A percentile compares a stretch with the other conserved stretches of the same genome.
Conservation (phyloP, 2,113 vertebrate genomes). For the Suricata suricatta region DNA sequence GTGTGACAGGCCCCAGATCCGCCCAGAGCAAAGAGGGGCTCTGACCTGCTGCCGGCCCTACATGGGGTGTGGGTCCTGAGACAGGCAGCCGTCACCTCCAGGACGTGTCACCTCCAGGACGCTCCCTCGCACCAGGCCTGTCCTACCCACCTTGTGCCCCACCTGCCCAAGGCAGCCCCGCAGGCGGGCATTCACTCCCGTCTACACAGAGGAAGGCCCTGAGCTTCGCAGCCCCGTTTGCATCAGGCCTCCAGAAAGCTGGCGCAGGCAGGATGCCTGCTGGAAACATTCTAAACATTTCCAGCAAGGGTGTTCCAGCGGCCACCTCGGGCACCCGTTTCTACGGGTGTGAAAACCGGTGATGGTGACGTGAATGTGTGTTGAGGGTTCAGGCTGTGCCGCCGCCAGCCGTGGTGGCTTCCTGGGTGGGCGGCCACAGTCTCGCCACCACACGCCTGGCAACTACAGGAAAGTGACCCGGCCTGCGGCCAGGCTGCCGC, state of each 20-base stretch:
- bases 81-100: fast-evolving
- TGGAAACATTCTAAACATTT: not conserved
- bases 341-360: fast-evolving
- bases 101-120: not conserved
- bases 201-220: not conserved
- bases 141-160: not conserved
- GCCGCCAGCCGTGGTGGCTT: not conserved
- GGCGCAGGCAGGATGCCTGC: fast-evolving
- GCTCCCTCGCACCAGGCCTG: fast-evolving
- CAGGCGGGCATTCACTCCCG: too few species aligned
- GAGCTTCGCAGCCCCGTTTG: fast-evolving
- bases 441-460: fast-evolving
- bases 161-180: not conserved
- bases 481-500: not conserved
- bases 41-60: not conserved
- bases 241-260: not conserved
- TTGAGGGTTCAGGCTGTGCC: not conserved
- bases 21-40: fast-evolving
- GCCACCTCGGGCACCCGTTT: not conserved
- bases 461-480: fast-evolving
- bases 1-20: not conserved
- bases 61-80: fast-evolving
- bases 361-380: not conserved
- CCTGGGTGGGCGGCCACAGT: fast-evolving
- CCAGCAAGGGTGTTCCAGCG: not conserved